phyloP scores from a whole-genome alignment of 2,113 vertebrate genomes.

The Zootoca vivipara region DNA sequence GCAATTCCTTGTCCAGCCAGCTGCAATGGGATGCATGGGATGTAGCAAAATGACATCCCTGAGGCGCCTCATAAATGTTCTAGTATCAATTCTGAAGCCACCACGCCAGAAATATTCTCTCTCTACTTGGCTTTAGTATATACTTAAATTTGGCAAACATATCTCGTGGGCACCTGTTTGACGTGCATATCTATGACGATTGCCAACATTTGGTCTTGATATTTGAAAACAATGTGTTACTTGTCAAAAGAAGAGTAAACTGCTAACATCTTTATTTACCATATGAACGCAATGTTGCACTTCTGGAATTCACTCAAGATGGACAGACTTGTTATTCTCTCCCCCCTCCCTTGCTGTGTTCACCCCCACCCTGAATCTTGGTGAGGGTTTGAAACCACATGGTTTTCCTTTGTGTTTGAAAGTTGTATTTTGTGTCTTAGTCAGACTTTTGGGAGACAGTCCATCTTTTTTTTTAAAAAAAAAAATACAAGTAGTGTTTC shows the following conservation, averaged over 20 bases:
- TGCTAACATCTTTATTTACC: conserved; percentile 77
- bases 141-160: conserved; percentile 68
- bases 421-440: neutral
- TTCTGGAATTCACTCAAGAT: conserved; percentile 69
- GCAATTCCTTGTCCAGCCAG: neutral
- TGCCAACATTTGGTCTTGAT: conserved; percentile 73
- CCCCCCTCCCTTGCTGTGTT: neutral
- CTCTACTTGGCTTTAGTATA: conserved; percentile 69
- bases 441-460: neutral
- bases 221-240: conserved; percentile 74
- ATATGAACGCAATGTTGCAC: conserved; percentile 45
- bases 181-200: conserved; percentile 62
- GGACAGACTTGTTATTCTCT: conserved; percentile 59
- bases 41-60: neutral
- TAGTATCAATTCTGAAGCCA: conserved; percentile 52
- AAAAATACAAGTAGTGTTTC: neutral
- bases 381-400: conserved; percentile 28
- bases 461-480: conserved; percentile 14
- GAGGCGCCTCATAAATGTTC: neutral
- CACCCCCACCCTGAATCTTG: neutral
- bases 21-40: neutral
- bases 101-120: conserved; percentile 44
- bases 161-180: conserved; percentile 71
- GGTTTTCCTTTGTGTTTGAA: neutral
- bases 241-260: conserved; percentile 73